Conservation (phyloP, 1,140 invertebrate species). For the Nymphalis io region DNA sequence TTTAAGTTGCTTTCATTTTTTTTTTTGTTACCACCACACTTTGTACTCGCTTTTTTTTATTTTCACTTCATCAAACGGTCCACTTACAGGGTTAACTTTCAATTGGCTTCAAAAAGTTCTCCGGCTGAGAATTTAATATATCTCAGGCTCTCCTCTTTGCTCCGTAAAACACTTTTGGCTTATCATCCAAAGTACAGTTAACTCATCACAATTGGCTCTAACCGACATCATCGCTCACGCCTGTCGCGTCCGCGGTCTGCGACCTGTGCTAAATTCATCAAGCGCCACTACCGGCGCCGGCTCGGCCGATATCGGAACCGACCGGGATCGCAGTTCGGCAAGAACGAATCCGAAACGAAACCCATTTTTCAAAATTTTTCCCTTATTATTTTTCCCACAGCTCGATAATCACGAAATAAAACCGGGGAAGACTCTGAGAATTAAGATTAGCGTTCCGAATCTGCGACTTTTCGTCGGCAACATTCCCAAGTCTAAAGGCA, state of each 20-base stretch:
- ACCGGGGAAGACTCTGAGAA: slow-evolving; percentile 99
- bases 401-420: slow-evolving; percentile 99
- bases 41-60: slow-evolving; percentile 78
- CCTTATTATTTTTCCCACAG: slow-evolving; percentile 88
- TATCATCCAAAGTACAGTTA: slow-evolving; percentile 76
- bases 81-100: slow-evolving; percentile 80
- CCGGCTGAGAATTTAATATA: slow-evolving; percentile 80
- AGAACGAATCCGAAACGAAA: slow-evolving; percentile 55
- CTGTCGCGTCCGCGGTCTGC: slow-evolving; percentile 27
- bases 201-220: slow-evolving; percentile 80
- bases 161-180: slow-evolving; percentile 81
- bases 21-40: slow-evolving; percentile 75
- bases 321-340: slow-evolving; percentile 49
- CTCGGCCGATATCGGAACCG: slow-evolving; percentile 39
- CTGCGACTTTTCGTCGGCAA: slow-evolving; percentile 99
- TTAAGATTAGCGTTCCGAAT: slow-evolving; percentile 99
- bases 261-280: slow-evolving; percentile 36
- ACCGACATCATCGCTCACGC: slow-evolving; percentile 63
- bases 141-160: slow-evolving; percentile 94
- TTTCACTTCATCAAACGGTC: slow-evolving; percentile 80
- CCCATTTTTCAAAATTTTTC: slow-evolving; percentile 78
- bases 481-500: slow-evolving; percentile 99
- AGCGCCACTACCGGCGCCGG: slow-evolving; percentile 30
- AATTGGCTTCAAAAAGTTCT: slow-evolving; percentile 80
- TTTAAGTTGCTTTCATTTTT: slow-evolving; percentile 77